These are phyloP conservation scores for Sorex maritimensis DNA, from an alignment of 2,797 vertebrate species.

Conservation along the genomic window DNA sequence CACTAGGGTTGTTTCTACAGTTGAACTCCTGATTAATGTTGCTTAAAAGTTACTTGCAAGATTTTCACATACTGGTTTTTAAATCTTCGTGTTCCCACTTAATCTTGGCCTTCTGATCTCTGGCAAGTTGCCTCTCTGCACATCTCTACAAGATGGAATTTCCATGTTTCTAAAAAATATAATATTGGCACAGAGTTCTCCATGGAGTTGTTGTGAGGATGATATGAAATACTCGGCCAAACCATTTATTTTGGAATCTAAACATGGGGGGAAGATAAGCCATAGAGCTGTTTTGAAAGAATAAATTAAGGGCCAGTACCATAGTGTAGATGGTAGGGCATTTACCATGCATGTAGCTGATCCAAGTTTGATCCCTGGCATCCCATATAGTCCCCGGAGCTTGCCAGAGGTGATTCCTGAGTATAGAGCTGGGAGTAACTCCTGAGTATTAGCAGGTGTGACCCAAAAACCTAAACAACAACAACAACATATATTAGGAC, in stretches of 20 bases:
- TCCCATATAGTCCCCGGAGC: too few species aligned
- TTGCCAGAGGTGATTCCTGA: too few species aligned
- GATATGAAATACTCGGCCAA: neutral
- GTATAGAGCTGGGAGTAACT: too few species aligned
- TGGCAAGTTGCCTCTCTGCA: neutral
- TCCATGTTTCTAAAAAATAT: neutral
- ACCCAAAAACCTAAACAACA: too few species aligned
- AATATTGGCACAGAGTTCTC: neutral
- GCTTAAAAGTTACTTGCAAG: neutral
- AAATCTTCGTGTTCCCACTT: neutral
- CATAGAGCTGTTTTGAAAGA: neutral
- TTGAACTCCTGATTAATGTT: neutral
- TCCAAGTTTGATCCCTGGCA: too few species aligned
- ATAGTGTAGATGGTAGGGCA: too few species aligned
- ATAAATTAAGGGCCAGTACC: too few species aligned
- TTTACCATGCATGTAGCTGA: too few species aligned
- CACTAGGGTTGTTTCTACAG: neutral
- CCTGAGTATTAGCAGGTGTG: too few species aligned
- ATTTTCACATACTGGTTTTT: neutral
- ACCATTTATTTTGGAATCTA: conserved; percentile 44
- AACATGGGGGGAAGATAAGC: neutral
- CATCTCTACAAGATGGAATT: neutral
- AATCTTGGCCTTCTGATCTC: too few species aligned
- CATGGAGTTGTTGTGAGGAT: neutral
- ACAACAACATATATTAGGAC: neutral